Percentiles rank a stretch among this genome's conserved stretches.
Conservation (phyloP, 2,888 invertebrate genomes). For the Lasius platythorax region DNA sequence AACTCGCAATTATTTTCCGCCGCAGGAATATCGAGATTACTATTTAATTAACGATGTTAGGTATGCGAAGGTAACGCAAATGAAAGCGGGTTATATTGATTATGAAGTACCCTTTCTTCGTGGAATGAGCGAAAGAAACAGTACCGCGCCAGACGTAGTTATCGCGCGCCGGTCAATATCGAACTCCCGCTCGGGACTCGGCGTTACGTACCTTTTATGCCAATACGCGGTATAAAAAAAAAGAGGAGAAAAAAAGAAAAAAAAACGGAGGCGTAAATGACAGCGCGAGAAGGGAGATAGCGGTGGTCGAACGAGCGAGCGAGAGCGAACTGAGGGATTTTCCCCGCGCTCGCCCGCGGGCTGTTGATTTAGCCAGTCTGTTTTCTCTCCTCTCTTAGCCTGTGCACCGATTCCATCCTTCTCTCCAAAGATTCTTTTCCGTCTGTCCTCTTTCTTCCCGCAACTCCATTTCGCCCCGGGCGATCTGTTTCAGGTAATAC, state of each 20-base stretch:
- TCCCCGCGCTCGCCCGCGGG: slow-evolving; percentile 52
- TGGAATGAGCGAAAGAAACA: not conserved
- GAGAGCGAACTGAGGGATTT: slow-evolving; percentile 35
- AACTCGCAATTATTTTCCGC: not conserved
- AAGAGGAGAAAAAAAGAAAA: not conserved
- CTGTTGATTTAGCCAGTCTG: slow-evolving; percentile 59
- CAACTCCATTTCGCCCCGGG: slow-evolving; percentile 17
- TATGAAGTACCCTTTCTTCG: slow-evolving; percentile 24
- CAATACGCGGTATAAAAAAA: slow-evolving; percentile 30
- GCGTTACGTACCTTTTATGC: slow-evolving; percentile 45
- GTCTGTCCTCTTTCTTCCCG: slow-evolving; percentile 23
- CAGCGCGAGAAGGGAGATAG: slow-evolving; percentile 41
- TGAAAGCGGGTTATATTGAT: slow-evolving; percentile 12
- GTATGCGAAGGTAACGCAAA: not conserved
- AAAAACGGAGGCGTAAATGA: slow-evolving; percentile 40
- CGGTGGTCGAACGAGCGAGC: slow-evolving; percentile 15
- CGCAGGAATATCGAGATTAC: not conserved
- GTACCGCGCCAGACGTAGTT: not conserved
- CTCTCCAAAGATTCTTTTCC: slow-evolving; percentile 32
- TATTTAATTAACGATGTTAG: not conserved
- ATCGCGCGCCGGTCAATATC: slow-evolving; percentile 43
- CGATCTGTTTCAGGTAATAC: slow-evolving; percentile 45
- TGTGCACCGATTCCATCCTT: slow-evolving; percentile 26
- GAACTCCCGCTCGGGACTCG: not conserved
- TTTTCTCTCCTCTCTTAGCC: slow-evolving; percentile 24